Percentiles rank a stretch among this genome's conserved stretches.
Evolutionary conservation across 1,140 invertebrate species (phyloP).

Genomic region (Drosophila ercepeae): DNA sequence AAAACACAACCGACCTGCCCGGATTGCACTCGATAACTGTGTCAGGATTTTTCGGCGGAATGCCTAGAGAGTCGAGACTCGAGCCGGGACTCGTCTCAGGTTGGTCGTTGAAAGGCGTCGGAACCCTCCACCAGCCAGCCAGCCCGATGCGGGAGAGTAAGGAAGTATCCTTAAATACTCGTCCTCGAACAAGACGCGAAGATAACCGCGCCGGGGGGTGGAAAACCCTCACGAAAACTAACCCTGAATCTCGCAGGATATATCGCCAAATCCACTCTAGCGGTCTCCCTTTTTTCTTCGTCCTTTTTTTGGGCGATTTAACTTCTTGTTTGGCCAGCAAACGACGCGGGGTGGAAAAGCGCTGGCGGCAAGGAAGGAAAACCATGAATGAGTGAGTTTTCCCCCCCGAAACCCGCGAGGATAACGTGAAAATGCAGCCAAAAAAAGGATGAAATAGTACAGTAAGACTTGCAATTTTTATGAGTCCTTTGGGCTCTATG

Average conservation of each 20-base stretch:
- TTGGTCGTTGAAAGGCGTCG: slow-evolving; percentile 10
- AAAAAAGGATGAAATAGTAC: slow-evolving; percentile 37
- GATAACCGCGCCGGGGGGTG: slow-evolving; percentile 50
- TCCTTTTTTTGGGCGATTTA: slow-evolving; percentile 55
- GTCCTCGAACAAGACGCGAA: slow-evolving; percentile 54
- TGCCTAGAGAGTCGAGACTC: slow-evolving; percentile 44
- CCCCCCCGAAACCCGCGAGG: slow-evolving; percentile 3
- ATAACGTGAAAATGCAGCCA: slow-evolving; percentile 27
- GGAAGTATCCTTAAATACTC: slow-evolving; percentile 15
- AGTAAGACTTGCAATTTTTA: slow-evolving; percentile 54
- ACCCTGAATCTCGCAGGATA: slow-evolving; percentile 46
- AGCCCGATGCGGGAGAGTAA: slow-evolving; percentile 30
- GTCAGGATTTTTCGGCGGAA: slow-evolving; percentile 71
- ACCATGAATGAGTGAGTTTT: slow-evolving; percentile 34
- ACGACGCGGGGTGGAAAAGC: slow-evolving; percentile 76
- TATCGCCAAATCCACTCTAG: slow-evolving; percentile 50
- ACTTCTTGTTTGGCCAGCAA: slow-evolving; percentile 74
- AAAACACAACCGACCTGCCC: slow-evolving; percentile 78
- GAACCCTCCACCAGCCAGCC: slow-evolving; percentile 28
- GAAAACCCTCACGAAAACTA: slow-evolving; percentile 55
- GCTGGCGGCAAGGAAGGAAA: slow-evolving; percentile 28
- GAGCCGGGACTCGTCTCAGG: slow-evolving; percentile 37
- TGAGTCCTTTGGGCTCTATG: slow-evolving; percentile 8
- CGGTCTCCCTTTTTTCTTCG: not conserved
- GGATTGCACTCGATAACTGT: slow-evolving; percentile 83